Evolutionary conservation across 2,113 vertebrate species (phyloP), one percentile per base, ranked within the genome.

Genomic region (Podiceps cristatus): DNA sequence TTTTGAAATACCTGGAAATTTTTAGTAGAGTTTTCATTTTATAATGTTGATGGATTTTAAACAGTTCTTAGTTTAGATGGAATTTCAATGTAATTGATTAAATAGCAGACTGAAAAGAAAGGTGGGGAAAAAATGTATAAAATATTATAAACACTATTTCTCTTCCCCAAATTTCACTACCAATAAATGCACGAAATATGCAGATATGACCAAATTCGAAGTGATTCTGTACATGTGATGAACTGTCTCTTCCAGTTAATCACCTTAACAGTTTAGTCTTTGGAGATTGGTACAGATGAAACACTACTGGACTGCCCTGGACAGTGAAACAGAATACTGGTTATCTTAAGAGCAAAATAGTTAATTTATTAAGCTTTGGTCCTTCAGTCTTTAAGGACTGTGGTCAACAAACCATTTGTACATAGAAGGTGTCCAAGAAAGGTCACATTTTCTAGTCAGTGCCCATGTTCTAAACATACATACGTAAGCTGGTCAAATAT

Each of bases 201-300:
- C 37, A 81, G 68, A 67, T 95, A 74, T 87, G 72, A 83, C 69
- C 90, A 76, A 82, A 35, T 85, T 85, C 69, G 49, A 58, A 84
- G 29, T 56, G 76, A 67, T 71, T 95, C 83, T 93, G 60, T 56
- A 29, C 52, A 50, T 53, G 44, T 53, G 44, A 49, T 92, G 71
- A 83, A 67, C 78, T 93, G 93, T 71, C 90, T 88, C 78, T 95
- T 96, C 63, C 28, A 66, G 63, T 93, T 97, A 93, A 91, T 93
- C 92, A 94, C 63, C 50, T 93, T 94, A 93, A 52, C 86, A 93
- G 37, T 96, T 96, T 97, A 86, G 94, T 90, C 94, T 60, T 3
- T 91, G 64, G 24, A 95, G 86, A 94, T 96, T 92, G 93, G 45
- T 73, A 31, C 33, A 81, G 45, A 93, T 22, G 68, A 93, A 59